Percentiles rank a stretch among this genome's conserved stretches.
phyloP scores from a whole-genome alignment of 2,113 vertebrate species.

The Otolemur garnettii region DNA sequence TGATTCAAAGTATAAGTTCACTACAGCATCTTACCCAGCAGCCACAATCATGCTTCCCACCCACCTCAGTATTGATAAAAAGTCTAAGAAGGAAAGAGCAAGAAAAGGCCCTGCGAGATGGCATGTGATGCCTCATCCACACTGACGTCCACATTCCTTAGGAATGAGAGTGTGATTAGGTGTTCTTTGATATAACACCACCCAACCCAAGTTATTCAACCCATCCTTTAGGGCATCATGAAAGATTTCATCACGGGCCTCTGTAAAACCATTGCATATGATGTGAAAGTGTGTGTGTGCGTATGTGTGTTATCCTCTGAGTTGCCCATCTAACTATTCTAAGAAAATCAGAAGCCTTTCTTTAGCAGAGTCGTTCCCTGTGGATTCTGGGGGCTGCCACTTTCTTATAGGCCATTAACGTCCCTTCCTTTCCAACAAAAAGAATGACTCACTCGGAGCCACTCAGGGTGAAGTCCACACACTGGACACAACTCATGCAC shows the following conservation, averaged over 20 bases:
- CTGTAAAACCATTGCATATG: neutral
- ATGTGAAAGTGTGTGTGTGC: neutral
- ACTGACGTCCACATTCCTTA: neutral
- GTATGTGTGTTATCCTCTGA: neutral
- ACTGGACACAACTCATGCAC: too few species aligned
- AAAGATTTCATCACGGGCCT: neutral
- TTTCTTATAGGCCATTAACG: neutral
- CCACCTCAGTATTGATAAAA: neutral
- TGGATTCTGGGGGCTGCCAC: neutral
- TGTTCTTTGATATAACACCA: neutral
- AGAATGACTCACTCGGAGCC: too few species aligned
- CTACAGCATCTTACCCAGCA: neutral
- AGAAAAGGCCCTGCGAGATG: neutral
- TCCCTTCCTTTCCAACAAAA: too few species aligned
- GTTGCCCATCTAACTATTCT: too few species aligned
- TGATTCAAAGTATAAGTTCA: neutral
- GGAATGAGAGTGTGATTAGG: too few species aligned
- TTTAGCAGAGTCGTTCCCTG: neutral
- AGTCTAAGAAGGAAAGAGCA: neutral
- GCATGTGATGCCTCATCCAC: too few species aligned
- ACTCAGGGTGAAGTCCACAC: accelerated
- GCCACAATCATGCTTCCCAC: neutral
- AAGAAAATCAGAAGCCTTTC: neutral
- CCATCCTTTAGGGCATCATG: neutral
- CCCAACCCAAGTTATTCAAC: neutral